Evolutionary conservation across 1,140 invertebrate species (phyloP).

Genomic region (Trichomalopsis sarcophagae): DNA sequence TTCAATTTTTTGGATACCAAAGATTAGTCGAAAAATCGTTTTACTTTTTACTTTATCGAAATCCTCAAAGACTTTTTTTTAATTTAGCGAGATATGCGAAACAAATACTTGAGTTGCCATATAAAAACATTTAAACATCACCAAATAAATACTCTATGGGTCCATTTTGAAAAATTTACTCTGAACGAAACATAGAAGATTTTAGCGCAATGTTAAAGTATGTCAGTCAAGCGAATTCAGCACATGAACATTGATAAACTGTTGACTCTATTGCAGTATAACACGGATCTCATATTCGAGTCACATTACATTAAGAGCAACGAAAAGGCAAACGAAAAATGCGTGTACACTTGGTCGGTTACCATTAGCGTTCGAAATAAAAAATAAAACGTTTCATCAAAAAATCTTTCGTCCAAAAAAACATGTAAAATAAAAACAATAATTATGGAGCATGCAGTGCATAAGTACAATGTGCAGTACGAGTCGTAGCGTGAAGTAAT

Average conservation of each 20-base stretch:
- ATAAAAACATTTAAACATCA: not conserved
- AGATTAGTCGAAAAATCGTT: constrained; percentile 29
- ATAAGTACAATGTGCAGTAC: not conserved
- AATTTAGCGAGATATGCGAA: constrained; percentile 12
- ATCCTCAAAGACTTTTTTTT: constrained; percentile 49
- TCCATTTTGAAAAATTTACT: not conserved
- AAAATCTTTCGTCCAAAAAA: constrained; percentile 39
- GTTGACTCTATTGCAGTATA: not conserved
- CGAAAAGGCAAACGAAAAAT: not conserved
- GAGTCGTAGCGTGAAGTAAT: constrained; percentile 52
- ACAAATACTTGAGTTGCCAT: not conserved
- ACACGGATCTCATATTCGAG: not conserved
- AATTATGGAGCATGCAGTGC: not conserved
- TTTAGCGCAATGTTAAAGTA: not conserved
- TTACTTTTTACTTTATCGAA: constrained; percentile 46
- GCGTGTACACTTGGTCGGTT: too few species aligned
- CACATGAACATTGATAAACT: not conserved
- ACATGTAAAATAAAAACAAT: constrained; percentile 4
- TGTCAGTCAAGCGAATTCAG: not conserved
- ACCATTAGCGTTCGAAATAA: not conserved
- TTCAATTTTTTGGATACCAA: constrained; percentile 14
- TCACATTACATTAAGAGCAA: not conserved
- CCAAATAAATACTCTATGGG: not conserved
- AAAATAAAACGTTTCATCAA: constrained; percentile 44
- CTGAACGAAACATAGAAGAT: not conserved